These are phyloP conservation scores for Tricholauxania praeusta DNA, from an alignment of 2,888 invertebrate species.

Conservation along the genomic window DNA sequence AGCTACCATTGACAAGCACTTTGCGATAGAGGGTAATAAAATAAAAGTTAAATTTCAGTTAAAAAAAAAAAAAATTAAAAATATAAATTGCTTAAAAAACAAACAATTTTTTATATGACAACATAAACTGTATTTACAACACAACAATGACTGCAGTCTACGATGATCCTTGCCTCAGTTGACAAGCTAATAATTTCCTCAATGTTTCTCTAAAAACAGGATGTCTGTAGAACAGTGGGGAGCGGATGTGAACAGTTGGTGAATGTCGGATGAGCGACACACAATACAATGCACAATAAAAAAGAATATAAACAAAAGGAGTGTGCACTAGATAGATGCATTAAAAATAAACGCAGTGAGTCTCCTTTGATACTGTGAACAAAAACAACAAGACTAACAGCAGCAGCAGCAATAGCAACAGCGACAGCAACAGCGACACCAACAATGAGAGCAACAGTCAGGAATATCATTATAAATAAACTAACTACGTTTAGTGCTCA, in stretches of 20 bases:
- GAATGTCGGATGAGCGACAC: not conserved
- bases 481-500: conserved; percentile 24
- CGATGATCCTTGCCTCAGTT: not conserved
- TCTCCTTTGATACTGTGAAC: not conserved
- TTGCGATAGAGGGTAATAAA: no score
- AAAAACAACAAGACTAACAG: conserved; percentile 8
- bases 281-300: no score
- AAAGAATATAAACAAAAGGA: not conserved
- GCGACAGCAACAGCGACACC: not conserved
- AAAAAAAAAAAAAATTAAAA: not conserved
- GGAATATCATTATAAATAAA: conserved; percentile 32
- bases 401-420: conserved; percentile 13
- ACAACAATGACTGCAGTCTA: not conserved
- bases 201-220: no score
- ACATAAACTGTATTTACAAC: no score
- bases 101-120: not conserved
- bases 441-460: conserved; percentile 28
- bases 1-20: no score
- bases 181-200: conserved; percentile 30
- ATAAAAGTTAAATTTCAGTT: no score
- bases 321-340: not conserved
- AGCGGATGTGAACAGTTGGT: not conserved
- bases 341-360: not conserved
- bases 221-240: not conserved
- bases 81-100: not conserved